Conservation (phyloP, 2,797 vertebrate species). For the Cichlasoma orientale region DNA sequence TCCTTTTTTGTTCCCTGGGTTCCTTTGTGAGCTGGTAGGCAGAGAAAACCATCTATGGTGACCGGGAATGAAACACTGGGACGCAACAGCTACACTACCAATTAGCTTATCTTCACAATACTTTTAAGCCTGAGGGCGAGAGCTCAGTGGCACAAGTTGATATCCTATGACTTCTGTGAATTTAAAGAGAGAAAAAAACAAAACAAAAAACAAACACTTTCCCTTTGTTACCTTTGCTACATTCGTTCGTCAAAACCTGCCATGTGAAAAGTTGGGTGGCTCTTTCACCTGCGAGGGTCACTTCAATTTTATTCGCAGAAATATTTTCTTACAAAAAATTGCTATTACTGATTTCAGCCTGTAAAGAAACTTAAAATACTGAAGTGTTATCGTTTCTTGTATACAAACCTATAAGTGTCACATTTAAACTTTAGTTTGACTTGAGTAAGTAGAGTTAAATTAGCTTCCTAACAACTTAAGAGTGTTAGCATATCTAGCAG, state of each 20-base stretch:
- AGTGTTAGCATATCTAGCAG: background rate
- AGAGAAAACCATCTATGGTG: constrained; percentile 87
- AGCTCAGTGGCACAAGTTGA: constrained; percentile 40
- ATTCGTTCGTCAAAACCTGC: constrained; percentile 42
- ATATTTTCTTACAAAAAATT: constrained; percentile 6
- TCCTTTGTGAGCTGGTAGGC: constrained; percentile 85
- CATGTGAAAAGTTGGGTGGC: constrained; percentile 1
- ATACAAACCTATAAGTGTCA: constrained; percentile 5
- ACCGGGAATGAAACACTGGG: constrained; percentile 81
- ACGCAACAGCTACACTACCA: constrained; percentile 19
- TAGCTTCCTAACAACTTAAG: background rate
- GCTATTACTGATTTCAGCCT: constrained; percentile 5
- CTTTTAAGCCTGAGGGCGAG: constrained; percentile 38
- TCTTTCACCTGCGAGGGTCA: constrained; percentile 8
- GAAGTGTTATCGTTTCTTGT: background rate
- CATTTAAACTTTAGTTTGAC: constrained; percentile 23
- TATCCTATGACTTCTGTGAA: background rate
- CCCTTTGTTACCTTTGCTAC: constrained; percentile 71
- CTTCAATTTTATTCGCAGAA: constrained; percentile 15
- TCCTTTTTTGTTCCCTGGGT: constrained; percentile 45
- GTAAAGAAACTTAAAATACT: constrained; percentile 43
- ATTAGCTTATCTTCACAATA: constrained; percentile 49
- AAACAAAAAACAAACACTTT: constrained; percentile 21
- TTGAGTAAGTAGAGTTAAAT: constrained; percentile 2
- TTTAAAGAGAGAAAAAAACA: background rate